Conservation (phyloP, 2,888 invertebrate genomes). For the Drosophila percnosoma region DNA sequence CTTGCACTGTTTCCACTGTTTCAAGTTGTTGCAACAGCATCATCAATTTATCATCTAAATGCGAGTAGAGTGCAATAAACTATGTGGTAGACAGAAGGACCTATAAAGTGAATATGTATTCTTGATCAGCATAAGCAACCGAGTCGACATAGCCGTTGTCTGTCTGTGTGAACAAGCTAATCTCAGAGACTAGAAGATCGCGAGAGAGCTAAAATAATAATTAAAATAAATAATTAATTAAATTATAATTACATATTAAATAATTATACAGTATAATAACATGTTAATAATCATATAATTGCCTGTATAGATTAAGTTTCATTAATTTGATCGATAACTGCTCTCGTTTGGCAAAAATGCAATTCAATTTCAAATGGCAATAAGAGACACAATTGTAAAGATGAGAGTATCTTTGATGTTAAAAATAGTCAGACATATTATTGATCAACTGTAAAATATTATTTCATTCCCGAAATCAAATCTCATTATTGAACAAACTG, state of each 20-base stretch:
- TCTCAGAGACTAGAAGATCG: not conserved
- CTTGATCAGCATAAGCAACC: not conserved
- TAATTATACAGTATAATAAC: not conserved
- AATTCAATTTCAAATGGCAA: too few relatives aligned
- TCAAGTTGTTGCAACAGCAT: not conserved
- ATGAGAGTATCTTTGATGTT: too few relatives aligned
- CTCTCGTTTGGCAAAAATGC: not conserved
- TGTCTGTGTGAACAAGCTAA: not conserved
- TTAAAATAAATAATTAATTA: not conserved
- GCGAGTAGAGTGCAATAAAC: not conserved
- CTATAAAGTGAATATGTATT: not conserved
- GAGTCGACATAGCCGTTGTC: not conserved
- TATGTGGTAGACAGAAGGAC: not conserved
- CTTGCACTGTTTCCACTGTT: not conserved
- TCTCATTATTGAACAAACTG: too few relatives aligned
- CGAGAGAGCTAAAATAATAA: not conserved
- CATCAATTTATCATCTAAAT: not conserved
- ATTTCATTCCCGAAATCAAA: too few relatives aligned
- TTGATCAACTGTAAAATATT: too few relatives aligned
- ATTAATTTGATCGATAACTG: not conserved
- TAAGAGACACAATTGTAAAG: too few relatives aligned
- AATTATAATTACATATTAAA: not conserved
- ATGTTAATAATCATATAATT: not conserved
- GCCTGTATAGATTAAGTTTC: not conserved
- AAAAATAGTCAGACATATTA: too few relatives aligned